Conservation (phyloP, 2,888 invertebrate genomes). For the Cephus nigrinus region DNA sequence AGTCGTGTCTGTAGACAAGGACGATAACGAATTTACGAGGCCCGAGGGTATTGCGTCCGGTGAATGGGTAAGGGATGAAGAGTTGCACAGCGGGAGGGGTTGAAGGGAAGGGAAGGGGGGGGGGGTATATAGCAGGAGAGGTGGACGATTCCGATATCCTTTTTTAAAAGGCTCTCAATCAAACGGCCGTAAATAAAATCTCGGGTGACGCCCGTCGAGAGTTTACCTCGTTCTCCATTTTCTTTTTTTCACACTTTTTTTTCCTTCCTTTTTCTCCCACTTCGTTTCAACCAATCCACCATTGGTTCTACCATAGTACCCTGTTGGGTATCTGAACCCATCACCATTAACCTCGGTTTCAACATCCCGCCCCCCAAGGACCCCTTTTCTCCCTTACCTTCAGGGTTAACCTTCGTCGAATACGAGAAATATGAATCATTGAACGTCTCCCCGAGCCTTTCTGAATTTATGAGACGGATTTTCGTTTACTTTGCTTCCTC, state of each 20-base stretch:
- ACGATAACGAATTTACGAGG: background rate
- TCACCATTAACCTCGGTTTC: background rate
- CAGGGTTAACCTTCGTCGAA: background rate
- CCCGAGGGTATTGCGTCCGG: background rate
- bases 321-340: background rate
- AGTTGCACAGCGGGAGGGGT: background rate
- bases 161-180: slow-evolving; percentile 1
- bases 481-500: background rate
- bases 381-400: background rate
- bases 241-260: background rate
- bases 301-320: background rate
- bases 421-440: slow-evolving; percentile 6
- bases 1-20: background rate
- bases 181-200: background rate
- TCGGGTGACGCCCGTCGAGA: slow-evolving; percentile 1
- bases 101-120: background rate
- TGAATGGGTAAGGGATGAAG: background rate
- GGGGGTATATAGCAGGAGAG: background rate
- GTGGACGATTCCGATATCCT: background rate
- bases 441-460: background rate
- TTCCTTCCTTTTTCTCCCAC: background rate
- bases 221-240: slow-evolving; percentile 1
- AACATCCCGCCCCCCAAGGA: background rate
- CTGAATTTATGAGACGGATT: background rate
- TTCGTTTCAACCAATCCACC: background rate